Evolutionary conservation across 2,113 vertebrate genomes (phyloP), one percentile per base, ranked within the genome.

Genomic region (Glareola pratincola): DNA sequence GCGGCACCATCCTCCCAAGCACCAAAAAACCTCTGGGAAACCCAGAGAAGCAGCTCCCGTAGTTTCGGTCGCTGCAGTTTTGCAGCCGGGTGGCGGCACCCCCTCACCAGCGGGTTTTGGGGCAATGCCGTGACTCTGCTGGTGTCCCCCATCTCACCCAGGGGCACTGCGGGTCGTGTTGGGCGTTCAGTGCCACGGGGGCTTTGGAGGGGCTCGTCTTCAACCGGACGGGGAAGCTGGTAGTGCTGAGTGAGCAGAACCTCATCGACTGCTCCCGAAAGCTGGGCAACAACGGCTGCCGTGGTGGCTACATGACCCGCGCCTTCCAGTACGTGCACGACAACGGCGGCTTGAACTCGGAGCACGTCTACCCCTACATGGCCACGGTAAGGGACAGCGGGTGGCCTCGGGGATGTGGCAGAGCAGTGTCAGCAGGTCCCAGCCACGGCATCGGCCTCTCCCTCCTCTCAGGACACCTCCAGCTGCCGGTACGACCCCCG

Each of bases 171-270:
- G 73, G 89, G 12, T 94, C 97, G 0, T 98, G 96, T 73, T 97
- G 97, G 97, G 97, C 97, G 0, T 98, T 97, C 92, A 94, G 96
- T 9, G 95, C 97, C 69, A 95, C 95, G 0, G 97, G 97, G 19
- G 95, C 97, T 34, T 60, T 97, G 53, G 97, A 97, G n/a, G 97
- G 96, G 14, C 85, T 97, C 1, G 41, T 84, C 29, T 96, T 94
- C 90, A 91, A 83, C 24, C 39, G 9, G 60, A 94, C 92, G 0
- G 51, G 95, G 32, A 60, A 62, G 85, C 82, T 88, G 92, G 53
- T 20, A 23, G 60, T 60, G 45, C 95, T 97, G 79, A 98, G 97
- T 0, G 96, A 98, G 76, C 97, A 98, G 93, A 97, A 97, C 91
- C 96, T 97, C 81, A 80, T 97, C 2, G 97, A 98, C 78, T 97